phyloP scores from a whole-genome alignment of 2,797 vertebrate species.

The Dermochelys coriacea region DNA sequence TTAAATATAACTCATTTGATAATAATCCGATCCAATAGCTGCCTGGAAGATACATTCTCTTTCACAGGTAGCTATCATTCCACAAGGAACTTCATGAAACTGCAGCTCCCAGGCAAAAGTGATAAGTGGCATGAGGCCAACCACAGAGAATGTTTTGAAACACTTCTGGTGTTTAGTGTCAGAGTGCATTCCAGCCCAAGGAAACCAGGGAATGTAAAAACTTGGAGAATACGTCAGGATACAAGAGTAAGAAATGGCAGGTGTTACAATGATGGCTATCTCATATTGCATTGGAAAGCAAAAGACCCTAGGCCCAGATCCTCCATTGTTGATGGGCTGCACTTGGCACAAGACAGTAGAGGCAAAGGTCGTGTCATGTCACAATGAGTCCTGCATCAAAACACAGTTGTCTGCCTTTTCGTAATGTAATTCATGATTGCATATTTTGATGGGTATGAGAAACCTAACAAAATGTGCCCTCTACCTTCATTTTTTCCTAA shows the following conservation, averaged over 20 bases:
- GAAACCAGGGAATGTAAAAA: not conserved
- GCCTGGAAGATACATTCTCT: not conserved
- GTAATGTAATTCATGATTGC: not conserved
- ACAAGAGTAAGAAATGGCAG: too few relatives aligned
- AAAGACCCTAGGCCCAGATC: not conserved
- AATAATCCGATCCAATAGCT: not conserved
- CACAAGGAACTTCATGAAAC: not conserved
- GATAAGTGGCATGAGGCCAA: not conserved
- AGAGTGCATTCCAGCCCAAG: not conserved
- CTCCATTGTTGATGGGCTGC: too few relatives aligned
- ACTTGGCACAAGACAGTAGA: not conserved
- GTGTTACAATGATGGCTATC: not conserved
- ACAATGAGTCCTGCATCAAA: not conserved
- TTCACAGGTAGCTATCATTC: not conserved
- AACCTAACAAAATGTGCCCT: not conserved
- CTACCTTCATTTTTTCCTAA: not conserved
- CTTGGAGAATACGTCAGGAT: too few relatives aligned
- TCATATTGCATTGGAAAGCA: not conserved
- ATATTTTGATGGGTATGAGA: not conserved
- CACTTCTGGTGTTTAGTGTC: not conserved
- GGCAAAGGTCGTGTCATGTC: not conserved
- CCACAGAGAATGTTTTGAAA: not conserved
- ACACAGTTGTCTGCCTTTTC: not conserved
- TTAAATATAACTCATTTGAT: not conserved
- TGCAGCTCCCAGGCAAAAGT: not conserved